A percentile compares a stretch with the other conserved stretches of the same genome.
Evolutionary conservation across 2,113 vertebrate genomes (phyloP).

Genomic region (Anoplopoma fimbria): DNA sequence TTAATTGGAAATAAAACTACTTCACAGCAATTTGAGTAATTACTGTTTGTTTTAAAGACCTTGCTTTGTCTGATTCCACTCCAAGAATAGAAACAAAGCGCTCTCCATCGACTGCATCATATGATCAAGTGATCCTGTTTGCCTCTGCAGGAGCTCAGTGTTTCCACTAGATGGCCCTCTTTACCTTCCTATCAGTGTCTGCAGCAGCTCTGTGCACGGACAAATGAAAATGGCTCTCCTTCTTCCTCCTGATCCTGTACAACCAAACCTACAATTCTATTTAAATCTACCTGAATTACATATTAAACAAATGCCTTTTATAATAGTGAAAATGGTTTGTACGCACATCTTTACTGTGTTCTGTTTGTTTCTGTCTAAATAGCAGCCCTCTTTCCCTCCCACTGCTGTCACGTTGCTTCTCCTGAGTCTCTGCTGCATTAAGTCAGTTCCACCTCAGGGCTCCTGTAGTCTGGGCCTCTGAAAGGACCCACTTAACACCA

Average conservation of each 20-base stretch:
- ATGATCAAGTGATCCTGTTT: constrained; percentile 37
- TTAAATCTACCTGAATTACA: neutral
- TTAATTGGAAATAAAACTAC: neutral
- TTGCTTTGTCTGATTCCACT: constrained; percentile 28
- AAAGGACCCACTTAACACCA: constrained; percentile 66
- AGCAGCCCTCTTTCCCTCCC: neutral
- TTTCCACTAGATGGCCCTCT: constrained; percentile 82
- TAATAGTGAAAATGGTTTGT: neutral
- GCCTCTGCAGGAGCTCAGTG: neutral
- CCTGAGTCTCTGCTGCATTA: constrained; percentile 28
- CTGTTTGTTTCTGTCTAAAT: constrained; percentile 2
- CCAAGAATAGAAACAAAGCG: constrained; percentile 42
- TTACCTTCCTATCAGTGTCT: constrained; percentile 43
- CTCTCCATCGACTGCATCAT: constrained; percentile 2
- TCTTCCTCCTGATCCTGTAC: constrained; percentile 10
- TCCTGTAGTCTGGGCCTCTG: constrained; percentile 51
- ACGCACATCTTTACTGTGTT: neutral
- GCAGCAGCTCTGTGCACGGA: neutral
- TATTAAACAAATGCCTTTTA: neutral
- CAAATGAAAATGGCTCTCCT: constrained; percentile 3
- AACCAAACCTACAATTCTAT: neutral
- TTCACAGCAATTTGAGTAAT: constrained; percentile 35
- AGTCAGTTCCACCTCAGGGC: constrained; percentile 45
- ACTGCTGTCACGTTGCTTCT: constrained; percentile 25
- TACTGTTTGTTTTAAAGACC: constrained; percentile 34